Evolutionary conservation across 2,888 invertebrate genomes (phyloP), one percentile per base, ranked within the genome.

Genomic region (Drosophila setosimentum): DNA sequence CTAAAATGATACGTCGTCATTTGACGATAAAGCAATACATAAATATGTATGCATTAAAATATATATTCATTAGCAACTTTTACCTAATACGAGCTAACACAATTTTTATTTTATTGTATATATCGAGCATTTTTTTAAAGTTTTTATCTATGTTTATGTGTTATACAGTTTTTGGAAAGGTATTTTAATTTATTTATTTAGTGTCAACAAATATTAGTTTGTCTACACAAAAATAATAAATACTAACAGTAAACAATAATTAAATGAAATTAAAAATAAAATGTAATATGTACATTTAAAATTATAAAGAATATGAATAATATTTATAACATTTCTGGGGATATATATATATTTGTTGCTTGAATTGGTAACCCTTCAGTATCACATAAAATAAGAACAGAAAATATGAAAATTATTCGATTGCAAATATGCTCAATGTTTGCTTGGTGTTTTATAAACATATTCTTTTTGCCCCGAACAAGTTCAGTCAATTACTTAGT

Each of bases 401-500:
- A 21, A 42, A 13, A 0, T 42, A n/a, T 5, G n/a, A 42, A 11
- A 40, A n/a, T 40, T 1, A 40, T 40, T n/a, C n/a, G 4, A n/a
- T 40, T 18, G n/a, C 40, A 40, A n/a, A 40, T n/a, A 40, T 40
- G 8, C 8, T 18, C 18, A 37, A 37, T 40, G n/a, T 21, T 21
- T 18, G 0, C 8, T 18, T 40, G 10, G 11, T 42, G n/a, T 4
- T 45, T 50, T 49, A 37, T 30, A 40, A 11, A 40, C 33, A 53
- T 42, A 50, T 48, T 51, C 33, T 40, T 45, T 51, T 11, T 33
- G 57, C 48, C 73, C 66, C 63, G 73, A 49, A 30, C 54, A 60
- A 68, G 53, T 58, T 55, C 48, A 64, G 68, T 69, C 73, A 87
- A 84, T 87, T 87, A 76, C 27, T 27, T 18, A 13, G 35, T 21